phyloP scores from a whole-genome alignment of 1,140 invertebrate genomes.

The fruit fly (Drosophila melanogaster) region DNA sequence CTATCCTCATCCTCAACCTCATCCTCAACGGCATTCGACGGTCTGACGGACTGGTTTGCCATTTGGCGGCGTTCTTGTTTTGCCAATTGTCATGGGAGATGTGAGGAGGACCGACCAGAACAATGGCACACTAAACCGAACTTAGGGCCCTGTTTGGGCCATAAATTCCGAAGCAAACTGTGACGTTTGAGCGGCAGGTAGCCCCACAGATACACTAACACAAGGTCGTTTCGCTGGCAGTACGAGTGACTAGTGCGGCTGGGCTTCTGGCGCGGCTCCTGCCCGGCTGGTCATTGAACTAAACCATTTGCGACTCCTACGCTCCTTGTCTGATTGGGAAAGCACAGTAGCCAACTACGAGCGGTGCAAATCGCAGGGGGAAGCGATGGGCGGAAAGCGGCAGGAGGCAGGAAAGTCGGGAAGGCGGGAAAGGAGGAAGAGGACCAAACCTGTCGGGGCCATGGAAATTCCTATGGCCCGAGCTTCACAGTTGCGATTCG shows the following conservation, averaged over 20 bases:
- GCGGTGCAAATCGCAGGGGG: slow-evolving; percentile 57
- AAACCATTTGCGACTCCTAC: slow-evolving; percentile 51
- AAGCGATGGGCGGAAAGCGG: slow-evolving; percentile 6
- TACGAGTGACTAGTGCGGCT: slow-evolving; percentile 31
- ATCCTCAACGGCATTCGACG: background rate
- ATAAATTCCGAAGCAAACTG: slow-evolving; percentile 71
- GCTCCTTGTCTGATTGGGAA: slow-evolving; percentile 44
- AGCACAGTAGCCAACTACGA: slow-evolving; percentile 63
- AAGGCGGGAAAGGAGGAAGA: background rate
- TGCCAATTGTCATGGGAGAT: slow-evolving; percentile 67
- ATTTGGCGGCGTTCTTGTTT: slow-evolving; percentile 56
- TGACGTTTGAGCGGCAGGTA: slow-evolving; percentile 37
- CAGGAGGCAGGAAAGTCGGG: background rate
- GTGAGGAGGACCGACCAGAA: slow-evolving; percentile 68
- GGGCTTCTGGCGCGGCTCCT: slow-evolving; percentile 16
- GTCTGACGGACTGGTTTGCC: slow-evolving; percentile 52
- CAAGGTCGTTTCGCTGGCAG: slow-evolving; percentile 62
- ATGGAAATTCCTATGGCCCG: slow-evolving; percentile 48
- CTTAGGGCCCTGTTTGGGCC: slow-evolving; percentile 46
- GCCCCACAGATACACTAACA: slow-evolving; percentile 26
- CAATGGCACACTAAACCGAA: slow-evolving; percentile 79
- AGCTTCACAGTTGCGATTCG: slow-evolving; percentile 40
- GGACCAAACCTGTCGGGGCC: slow-evolving; percentile 50
- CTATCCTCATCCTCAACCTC: background rate
- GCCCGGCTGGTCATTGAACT: slow-evolving; percentile 62